phyloP scores from a whole-genome alignment of 2,797 vertebrate species.

The Hafferia zeledoni region DNA sequence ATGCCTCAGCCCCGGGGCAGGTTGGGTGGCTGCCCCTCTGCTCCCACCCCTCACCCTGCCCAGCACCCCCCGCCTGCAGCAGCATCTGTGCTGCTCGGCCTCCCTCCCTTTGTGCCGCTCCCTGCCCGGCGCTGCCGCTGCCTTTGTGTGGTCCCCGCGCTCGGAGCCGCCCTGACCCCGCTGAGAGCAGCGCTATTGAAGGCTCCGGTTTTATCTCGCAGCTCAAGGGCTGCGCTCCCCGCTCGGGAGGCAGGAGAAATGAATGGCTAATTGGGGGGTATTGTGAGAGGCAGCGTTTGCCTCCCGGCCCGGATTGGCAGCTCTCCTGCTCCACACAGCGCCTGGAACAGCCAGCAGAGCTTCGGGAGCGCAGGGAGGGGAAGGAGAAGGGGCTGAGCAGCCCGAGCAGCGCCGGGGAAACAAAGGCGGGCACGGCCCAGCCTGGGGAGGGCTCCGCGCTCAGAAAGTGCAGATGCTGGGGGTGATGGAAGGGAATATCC shows the following conservation, averaged over 20 bases:
- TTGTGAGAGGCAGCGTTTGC: slow-evolving; percentile 7
- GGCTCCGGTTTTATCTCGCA: slow-evolving; percentile 65
- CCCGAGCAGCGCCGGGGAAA: neutral
- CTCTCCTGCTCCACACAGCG: neutral
- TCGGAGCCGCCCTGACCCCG: slow-evolving; percentile 61
- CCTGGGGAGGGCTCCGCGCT: neutral
- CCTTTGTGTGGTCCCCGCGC: slow-evolving; percentile 25
- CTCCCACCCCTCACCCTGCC: neutral
- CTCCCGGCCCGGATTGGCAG: slow-evolving; percentile 43
- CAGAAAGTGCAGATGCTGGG: slow-evolving; percentile 9
- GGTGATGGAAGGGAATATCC: neutral
- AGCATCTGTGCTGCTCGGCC: slow-evolving; percentile 57
- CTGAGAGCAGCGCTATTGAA: slow-evolving; percentile 69
- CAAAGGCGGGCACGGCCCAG: slow-evolving; percentile 33
- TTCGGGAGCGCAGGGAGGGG: neutral
- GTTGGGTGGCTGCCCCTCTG: neutral
- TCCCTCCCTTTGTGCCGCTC: slow-evolving; percentile 64
- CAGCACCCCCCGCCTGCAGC: neutral
- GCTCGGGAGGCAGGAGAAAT: slow-evolving; percentile 44
- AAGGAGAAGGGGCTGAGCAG: neutral
- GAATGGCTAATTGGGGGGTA: slow-evolving; percentile 67
- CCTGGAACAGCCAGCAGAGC: neutral
- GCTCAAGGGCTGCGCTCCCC: slow-evolving; percentile 58
- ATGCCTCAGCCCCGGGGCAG: neutral
- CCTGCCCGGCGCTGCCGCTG: too few species aligned